These are phyloP conservation scores for Leptoteleia sp. DNA, from an alignment of 1,140 invertebrate species.

Conservation along the genomic window DNA sequence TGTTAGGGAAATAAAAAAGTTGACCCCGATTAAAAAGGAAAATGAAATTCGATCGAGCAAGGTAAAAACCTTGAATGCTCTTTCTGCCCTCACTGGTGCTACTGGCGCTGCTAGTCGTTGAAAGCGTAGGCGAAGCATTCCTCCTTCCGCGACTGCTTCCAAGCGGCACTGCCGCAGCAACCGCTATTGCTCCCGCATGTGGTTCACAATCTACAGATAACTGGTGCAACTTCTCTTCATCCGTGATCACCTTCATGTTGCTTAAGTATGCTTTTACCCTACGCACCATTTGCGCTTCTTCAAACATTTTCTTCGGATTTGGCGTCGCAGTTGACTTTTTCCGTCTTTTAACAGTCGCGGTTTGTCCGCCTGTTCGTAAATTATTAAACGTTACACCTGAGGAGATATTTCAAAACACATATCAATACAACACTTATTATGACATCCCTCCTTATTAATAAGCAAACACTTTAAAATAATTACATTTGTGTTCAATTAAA, in stretches of 20 bases:
- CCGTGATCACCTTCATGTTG: slow-evolving; percentile 94
- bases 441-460: background rate
- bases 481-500: too few relatives aligned
- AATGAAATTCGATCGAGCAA: slow-evolving; percentile 47
- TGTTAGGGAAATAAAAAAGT: slow-evolving; percentile 9
- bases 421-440: slow-evolving; percentile 17
- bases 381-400: slow-evolving; percentile 61
- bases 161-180: slow-evolving; percentile 79
- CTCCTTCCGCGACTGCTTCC: slow-evolving; percentile 84
- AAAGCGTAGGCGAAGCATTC: slow-evolving; percentile 93
- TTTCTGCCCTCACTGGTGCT: slow-evolving; percentile 91
- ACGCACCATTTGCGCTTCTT: slow-evolving; percentile 98
- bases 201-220: slow-evolving; percentile 95
- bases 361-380: slow-evolving; percentile 74
- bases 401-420: slow-evolving; percentile 24
- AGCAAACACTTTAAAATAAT: background rate
- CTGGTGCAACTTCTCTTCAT: slow-evolving; percentile 94
- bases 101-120: slow-evolving; percentile 93
- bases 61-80: slow-evolving; percentile 78
- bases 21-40: slow-evolving; percentile 11
- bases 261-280: slow-evolving; percentile 97
- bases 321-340: slow-evolving; percentile 95
- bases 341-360: slow-evolving; percentile 92
- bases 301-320: slow-evolving; percentile 99
- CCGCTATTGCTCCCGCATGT: slow-evolving; percentile 82